Conservation (phyloP, 1,140 invertebrate genomes). For the Lineus longissimus region DNA sequence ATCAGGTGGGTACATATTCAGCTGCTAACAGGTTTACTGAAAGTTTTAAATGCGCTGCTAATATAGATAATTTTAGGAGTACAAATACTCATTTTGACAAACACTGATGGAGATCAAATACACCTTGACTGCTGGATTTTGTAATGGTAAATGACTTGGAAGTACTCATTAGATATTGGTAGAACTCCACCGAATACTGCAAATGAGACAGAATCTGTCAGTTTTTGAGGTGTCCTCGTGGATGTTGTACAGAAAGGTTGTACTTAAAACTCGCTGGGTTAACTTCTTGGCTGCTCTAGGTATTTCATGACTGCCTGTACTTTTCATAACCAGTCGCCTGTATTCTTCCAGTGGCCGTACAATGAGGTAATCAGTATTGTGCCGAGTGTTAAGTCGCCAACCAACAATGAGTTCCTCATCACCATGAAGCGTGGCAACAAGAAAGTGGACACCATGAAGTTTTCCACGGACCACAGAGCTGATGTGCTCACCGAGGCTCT, state of each 20-base stretch:
- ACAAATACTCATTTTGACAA: no score
- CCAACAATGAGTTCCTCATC: slow-evolving; percentile 71
- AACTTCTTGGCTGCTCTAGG: no score
- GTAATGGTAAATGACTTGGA: no score
- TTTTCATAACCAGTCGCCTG: background rate
- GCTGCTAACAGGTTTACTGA: background rate
- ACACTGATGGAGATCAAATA: no score
- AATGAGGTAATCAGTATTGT: slow-evolving; percentile 57
- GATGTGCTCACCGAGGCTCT: slow-evolving; percentile 89
- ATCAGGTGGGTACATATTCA: slow-evolving; percentile 61
- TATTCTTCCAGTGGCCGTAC: slow-evolving; percentile 57
- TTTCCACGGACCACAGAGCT: slow-evolving; percentile 92
- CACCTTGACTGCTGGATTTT: no score
- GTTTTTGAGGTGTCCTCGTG: no score
- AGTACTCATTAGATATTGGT: no score
- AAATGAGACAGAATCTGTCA: no score
- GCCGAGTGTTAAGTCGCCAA: slow-evolving; percentile 48
- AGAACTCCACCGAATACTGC: no score
- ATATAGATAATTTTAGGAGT: background rate
- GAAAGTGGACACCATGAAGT: slow-evolving; percentile 91
- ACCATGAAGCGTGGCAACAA: slow-evolving; percentile 78
- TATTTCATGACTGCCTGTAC: no score
- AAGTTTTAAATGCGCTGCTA: background rate
- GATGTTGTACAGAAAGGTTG: no score
- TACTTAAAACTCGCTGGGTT: no score